A percentile compares a stretch with the other conserved stretches of the same genome.
Conservation (phyloP, 2,797 vertebrate genomes). For the Acanthurus tractus region DNA sequence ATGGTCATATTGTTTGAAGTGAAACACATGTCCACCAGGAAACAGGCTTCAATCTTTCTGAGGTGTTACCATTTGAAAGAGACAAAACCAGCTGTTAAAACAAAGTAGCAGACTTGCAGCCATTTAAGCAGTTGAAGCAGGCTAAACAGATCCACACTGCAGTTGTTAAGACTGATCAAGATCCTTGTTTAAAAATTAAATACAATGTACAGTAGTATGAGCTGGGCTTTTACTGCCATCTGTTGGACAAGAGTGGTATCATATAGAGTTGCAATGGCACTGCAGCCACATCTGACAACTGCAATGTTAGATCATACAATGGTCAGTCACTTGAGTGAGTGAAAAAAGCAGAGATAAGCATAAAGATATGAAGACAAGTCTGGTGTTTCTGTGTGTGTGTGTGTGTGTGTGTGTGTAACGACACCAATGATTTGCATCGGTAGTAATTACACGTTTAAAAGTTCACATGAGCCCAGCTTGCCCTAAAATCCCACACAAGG, state of each 20-base stretch:
- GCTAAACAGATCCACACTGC: slow-evolving; percentile 68
- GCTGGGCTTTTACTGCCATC: slow-evolving; percentile 50
- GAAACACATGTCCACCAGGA: slow-evolving; percentile 31
- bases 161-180: slow-evolving; percentile 46
- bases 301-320: slow-evolving; percentile 60
- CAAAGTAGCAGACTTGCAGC: slow-evolving; percentile 38
- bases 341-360: slow-evolving; percentile 53
- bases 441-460: slow-evolving; percentile 41
- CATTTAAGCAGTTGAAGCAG: slow-evolving; percentile 40
- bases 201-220: neutral
- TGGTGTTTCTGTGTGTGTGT: slow-evolving; percentile 22
- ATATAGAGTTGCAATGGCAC: neutral
- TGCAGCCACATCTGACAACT: slow-evolving; percentile 47
- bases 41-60: neutral
- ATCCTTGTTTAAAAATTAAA: slow-evolving; percentile 1
- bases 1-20: slow-evolving; percentile 53
- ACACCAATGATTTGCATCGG: slow-evolving; percentile 24
- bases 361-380: slow-evolving; percentile 19
- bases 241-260: slow-evolving; percentile 44
- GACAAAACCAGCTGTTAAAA: slow-evolving; percentile 1
- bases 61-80: neutral
- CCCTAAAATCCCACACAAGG: slow-evolving; percentile 51
- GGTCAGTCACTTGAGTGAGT: slow-evolving; percentile 24
- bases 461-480: slow-evolving; percentile 44
- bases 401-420: neutral